Conservation (phyloP, 2,797 vertebrate genomes). For the Sandelia bainsii region DNA sequence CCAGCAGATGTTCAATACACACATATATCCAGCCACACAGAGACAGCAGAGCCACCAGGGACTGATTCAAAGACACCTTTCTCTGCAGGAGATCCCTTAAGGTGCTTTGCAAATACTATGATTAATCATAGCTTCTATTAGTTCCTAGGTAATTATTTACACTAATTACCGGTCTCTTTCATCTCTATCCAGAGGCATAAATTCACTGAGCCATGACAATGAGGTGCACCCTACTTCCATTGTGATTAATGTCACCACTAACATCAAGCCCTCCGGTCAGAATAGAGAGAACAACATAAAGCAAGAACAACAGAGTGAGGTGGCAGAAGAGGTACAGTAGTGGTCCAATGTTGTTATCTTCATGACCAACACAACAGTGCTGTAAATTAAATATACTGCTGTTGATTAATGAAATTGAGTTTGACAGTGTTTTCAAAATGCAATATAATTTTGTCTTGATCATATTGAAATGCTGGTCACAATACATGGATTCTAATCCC, state of each 20-base stretch:
- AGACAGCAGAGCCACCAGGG: constrained; percentile 24
- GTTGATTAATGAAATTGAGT: neutral
- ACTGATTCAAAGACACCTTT: neutral
- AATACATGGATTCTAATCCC: neutral
- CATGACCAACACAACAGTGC: neutral
- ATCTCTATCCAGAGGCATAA: constrained; percentile 42
- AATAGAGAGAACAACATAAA: constrained; percentile 35
- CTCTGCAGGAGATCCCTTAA: constrained; percentile 31
- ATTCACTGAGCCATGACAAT: constrained; percentile 56
- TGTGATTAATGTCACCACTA: constrained; percentile 79
- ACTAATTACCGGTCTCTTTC: neutral
- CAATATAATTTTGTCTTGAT: neutral
- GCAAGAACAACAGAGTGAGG: constrained; percentile 31
- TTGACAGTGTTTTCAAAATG: neutral
- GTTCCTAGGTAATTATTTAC: neutral
- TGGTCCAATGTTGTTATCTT: neutral
- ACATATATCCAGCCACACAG: constrained; percentile 15
- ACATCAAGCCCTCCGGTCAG: constrained; percentile 67
- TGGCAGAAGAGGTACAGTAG: constrained; percentile 59
- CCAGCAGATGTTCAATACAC: constrained; percentile 29
- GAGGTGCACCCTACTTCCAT: constrained; percentile 70
- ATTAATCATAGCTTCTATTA: neutral
- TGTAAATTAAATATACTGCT: neutral
- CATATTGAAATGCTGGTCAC: neutral
- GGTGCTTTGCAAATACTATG: constrained; percentile 43